A percentile compares a stretch with the other conserved stretches of the same genome.
These are phyloP conservation scores for Tiliacea aurago DNA, from an alignment of 2,888 invertebrate species.

Conservation along the genomic window DNA sequence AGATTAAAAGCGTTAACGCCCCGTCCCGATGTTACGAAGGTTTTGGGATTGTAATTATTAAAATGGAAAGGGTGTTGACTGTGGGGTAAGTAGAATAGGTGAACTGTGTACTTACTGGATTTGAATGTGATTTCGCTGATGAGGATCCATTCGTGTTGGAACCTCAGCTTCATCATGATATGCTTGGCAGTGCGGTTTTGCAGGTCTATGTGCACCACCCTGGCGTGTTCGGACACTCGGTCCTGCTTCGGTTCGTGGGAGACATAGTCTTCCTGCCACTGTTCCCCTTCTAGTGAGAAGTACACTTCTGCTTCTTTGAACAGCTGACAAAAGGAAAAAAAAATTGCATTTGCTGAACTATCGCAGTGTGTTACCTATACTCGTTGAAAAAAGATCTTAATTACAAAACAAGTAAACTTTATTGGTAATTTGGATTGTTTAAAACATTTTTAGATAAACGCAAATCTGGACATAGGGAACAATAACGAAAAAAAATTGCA, in stretches of 20 bases:
- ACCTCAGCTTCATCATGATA: constrained; percentile 94
- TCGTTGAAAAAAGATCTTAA: constrained; percentile 1
- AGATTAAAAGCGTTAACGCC: constrained; percentile 28
- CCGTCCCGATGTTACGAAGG: constrained; percentile 17
- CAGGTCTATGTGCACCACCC: constrained; percentile 93
- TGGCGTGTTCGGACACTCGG: constrained; percentile 89
- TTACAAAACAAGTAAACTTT: not conserved
- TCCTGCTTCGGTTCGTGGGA: constrained; percentile 91
- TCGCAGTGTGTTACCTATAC: not conserved
- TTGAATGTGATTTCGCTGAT: constrained; percentile 97
- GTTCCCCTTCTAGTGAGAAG: constrained; percentile 94
- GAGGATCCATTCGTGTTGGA: constrained; percentile 96
- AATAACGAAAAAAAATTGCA: constrained; percentile 7
- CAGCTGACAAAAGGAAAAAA: constrained; percentile 87
- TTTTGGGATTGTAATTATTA: constrained; percentile 24
- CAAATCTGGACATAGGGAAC: constrained; percentile 9
- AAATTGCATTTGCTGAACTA: constrained; percentile 8
- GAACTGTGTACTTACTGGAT: constrained; percentile 91
- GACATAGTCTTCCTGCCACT: constrained; percentile 93
- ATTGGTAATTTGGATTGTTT: not conserved
- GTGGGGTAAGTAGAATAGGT: not conserved
- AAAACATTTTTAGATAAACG: constrained; percentile 2
- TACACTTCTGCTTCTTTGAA: constrained; percentile 94
- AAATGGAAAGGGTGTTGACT: constrained; percentile 20
- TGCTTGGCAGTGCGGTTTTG: constrained; percentile 94